Percentiles rank a stretch among this genome's conserved stretches.
Conservation (phyloP, 2,888 invertebrate species). For the Blera fallax region DNA sequence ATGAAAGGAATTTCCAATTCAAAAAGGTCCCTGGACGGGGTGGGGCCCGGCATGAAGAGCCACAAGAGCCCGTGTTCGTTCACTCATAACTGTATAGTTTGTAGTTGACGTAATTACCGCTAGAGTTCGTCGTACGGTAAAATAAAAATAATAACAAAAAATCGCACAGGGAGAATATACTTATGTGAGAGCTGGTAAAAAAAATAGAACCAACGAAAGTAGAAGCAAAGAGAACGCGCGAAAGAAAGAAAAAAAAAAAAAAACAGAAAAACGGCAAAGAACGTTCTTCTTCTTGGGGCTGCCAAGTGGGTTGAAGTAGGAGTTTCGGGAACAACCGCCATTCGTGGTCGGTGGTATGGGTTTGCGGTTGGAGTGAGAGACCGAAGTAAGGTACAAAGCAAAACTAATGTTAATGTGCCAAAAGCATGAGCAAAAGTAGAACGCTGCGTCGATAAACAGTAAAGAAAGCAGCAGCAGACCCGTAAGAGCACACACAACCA, state of each 20-base stretch:
- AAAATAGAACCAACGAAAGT: conserved; percentile 51
- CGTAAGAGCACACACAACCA: conserved; percentile 40
- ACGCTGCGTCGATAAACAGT: conserved; percentile 65
- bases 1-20: conserved; percentile 65
- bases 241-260: neutral
- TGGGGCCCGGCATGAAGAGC: conserved; percentile 1
- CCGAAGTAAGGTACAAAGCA: conserved; percentile 64
- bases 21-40: conserved; percentile 30
- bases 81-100: conserved; percentile 81
- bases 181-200: conserved; percentile 32
- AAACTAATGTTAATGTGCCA: conserved; percentile 72
- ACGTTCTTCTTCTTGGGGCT: conserved; percentile 26
- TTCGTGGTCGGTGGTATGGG: neutral
- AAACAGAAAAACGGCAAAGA: neutral
- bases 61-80: conserved; percentile 39
- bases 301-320: conserved; percentile 19
- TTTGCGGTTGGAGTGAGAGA: conserved; percentile 7
- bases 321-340: conserved; percentile 30
- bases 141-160: conserved; percentile 76
- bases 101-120: conserved; percentile 82
- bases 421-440: conserved; percentile 72
- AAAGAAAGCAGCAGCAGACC: conserved; percentile 57
- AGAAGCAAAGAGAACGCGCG: conserved; percentile 22
- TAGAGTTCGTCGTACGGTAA: conserved; percentile 82
- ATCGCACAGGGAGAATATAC: conserved; percentile 11